Base-by-base conservation (phyloP, 2,888 invertebrate genomes). In the Mimachlamys varia region DNA sequence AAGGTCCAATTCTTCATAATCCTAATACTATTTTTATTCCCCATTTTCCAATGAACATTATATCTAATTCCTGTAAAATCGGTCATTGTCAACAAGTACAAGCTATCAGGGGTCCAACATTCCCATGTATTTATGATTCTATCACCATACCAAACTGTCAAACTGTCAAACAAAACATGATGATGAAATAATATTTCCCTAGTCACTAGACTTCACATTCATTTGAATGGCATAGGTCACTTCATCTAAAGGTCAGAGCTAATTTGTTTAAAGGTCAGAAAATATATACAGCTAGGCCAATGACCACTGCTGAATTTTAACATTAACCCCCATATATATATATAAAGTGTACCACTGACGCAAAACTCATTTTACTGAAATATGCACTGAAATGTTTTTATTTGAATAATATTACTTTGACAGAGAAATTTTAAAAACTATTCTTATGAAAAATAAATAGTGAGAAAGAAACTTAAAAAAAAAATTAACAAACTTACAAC, bases 131-230 rank as follows among this genome's bases (percentile, higher is more conserved):
- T 76, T 76, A 13, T 76, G 76, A 76, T 76, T 76, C n/a, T n/a
- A n/a, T n/a, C n/a, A n/a, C n/a, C n/a, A 76, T 76, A 76, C 27
- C 27, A 27, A 27, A 15, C 22, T 33, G 33, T 76, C 27, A 76
- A 76, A 76, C 27, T 76, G 76, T 76, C 76, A 76, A 27, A 33
- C 76, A 27, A 5, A 33, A 22, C 7, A 27, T 33, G 27, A 76
- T 33, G 10, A 76, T 76, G 33, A 76, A 76, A 76, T 15, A 76
- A 76, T 76, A 76, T 76, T 76, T 76, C 76, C 76, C 76, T 33
- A 76, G 33, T 76, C 76, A 44, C 44, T 44, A 76, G 76, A 53
- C 17, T 13, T 53, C 27, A 33, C 76, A 76, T 10, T 33, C 2
- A 5, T 12, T 33, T 33, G 13, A 76, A 76, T 27, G 76, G 12